Base-by-base conservation (phyloP, 2,797 vertebrate species). In the Syngnathus acus region DNA sequence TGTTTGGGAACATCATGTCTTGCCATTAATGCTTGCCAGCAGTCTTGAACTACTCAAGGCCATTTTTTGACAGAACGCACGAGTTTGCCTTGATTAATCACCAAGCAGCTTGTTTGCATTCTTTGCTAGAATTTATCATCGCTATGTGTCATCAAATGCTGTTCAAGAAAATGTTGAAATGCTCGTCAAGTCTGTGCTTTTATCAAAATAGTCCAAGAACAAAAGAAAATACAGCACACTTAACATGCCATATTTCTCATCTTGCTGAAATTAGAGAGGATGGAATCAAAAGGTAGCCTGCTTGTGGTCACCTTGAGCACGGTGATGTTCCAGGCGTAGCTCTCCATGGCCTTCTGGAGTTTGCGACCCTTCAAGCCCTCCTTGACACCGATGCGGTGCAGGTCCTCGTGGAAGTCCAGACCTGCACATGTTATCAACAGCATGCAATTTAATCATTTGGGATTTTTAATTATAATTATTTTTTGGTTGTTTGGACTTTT, bases 281-380 rank as follows among this genome's bases (percentile, higher is more conserved):
- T 32, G 23, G 26, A 32, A 57, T 57, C 16, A 32, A 10, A 57
- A 26, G 54, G 23, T 11, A 54, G 23, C 9, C 23, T 4, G 8
- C 26, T 9, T 1, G 13, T 26, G 53, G 79, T 90, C 84, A 98
- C 97, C 94, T 98, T 99, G 63, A 99, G 83, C 57, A 99, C 97
- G 3, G 97, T 99, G 79, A 99, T 98, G 85, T 99, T 98, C 97
- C 97, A 99, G 0, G 97, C 97, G 64, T 98, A 99, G 87, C 97
- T 96, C 88, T 96, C 95, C 91, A 95, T 89, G 0, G 93, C 93
- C 66, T 95, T 96, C 84, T 96, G 95, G 48, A 96, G 88, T 69
- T 96, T 96, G 32, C 91, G 88, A 9, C 94, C 95, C 71, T 95
- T 94, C 77, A 96, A 88, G 55, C 94, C 94, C 66, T 96, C 95